A percentile compares a stretch with the other conserved stretches of the same genome.
phyloP scores from a whole-genome alignment of 2,797 vertebrate genomes.

The Rallus crepitans region DNA sequence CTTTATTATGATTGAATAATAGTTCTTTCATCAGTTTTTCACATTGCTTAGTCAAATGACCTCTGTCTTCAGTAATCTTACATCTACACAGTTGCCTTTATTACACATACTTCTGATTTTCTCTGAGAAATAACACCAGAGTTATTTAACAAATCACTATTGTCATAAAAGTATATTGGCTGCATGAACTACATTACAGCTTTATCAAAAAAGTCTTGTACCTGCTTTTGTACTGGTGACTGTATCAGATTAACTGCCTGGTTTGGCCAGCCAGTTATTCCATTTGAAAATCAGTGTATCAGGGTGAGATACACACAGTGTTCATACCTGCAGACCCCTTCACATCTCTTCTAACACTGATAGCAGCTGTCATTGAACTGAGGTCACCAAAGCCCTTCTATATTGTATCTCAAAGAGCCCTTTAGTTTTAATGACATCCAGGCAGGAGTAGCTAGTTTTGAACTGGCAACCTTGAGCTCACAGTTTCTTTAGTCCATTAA shows the following conservation, averaged over 20 bases:
- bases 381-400: not conserved
- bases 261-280: not conserved
- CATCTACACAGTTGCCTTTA: not conserved
- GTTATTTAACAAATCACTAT: not conserved
- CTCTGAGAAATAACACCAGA: not conserved
- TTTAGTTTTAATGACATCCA: not conserved
- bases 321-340: not conserved
- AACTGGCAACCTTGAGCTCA: not conserved
- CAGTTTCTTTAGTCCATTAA: not conserved
- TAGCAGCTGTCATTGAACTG: not conserved
- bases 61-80: not conserved
- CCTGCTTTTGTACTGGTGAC: not conserved
- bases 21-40: not conserved
- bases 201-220: not conserved
- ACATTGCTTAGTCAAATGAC: not conserved
- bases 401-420: not conserved
- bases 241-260: not conserved
- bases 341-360: not conserved
- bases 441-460: not conserved
- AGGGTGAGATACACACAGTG: not conserved
- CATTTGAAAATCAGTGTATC: not conserved
- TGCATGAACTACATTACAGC: not conserved
- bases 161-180: not conserved
- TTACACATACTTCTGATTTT: not conserved
- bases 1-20: not conserved